Conservation (phyloP, 2,113 vertebrate genomes). For the Hoplias malabaricus region DNA sequence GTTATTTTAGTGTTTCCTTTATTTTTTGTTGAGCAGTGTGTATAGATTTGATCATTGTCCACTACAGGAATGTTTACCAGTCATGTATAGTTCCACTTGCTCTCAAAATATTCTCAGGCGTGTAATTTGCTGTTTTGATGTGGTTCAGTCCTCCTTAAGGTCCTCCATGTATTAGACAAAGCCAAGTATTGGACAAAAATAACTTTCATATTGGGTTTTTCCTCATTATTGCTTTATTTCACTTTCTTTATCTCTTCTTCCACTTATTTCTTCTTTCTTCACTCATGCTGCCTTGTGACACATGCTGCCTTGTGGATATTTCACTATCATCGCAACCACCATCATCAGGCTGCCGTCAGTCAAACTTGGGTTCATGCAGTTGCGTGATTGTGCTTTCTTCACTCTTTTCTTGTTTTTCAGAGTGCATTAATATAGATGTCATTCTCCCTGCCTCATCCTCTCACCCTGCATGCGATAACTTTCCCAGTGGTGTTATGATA, state of each 20-base stretch:
- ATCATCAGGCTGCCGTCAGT: constrained; percentile 92
- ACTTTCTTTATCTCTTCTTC: constrained; percentile 64
- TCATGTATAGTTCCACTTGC: too few species aligned
- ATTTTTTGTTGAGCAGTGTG: too few species aligned
- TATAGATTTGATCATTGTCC: too few species aligned
- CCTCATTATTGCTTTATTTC: constrained; percentile 25
- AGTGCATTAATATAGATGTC: constrained; percentile 11
- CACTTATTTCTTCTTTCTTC: constrained; percentile 63
- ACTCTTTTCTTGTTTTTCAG: background rate
- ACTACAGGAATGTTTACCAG: too few species aligned
- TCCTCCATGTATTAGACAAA: too few species aligned
- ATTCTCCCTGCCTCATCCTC: constrained; percentile 20
- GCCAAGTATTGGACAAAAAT: too few species aligned
- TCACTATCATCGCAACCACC: constrained; percentile 55
- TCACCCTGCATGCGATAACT: constrained; percentile 19
- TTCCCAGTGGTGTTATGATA: background rate
- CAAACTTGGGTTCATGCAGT: constrained; percentile 99
- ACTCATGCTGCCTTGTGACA: constrained; percentile 80
- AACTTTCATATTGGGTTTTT: background rate
- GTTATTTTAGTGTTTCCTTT: too few species aligned
- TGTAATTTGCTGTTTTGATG: too few species aligned
- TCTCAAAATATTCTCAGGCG: too few species aligned
- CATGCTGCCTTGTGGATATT: too few species aligned
- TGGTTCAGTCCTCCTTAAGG: too few species aligned
- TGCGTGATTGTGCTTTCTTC: constrained; percentile 75